Base-by-base conservation (phyloP, 1,140 invertebrate genomes). In the Drosophila erecta region DNA sequence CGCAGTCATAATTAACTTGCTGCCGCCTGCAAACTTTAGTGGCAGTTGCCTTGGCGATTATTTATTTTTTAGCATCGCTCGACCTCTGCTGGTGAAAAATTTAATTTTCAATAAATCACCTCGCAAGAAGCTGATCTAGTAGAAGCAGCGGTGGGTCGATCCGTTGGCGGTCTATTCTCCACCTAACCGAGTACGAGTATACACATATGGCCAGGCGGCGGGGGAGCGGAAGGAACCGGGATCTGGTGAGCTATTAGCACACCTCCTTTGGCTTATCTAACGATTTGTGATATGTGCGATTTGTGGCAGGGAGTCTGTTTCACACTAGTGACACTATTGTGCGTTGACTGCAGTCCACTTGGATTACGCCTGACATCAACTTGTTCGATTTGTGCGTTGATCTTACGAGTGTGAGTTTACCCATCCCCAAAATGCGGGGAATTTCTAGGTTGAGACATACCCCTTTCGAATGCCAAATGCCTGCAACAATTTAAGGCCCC, bases 81-180 rank as follows among this genome's bases (percentile, higher is more conserved):
- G 76, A 74, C 74, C 77, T 80, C 76, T 79, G 74, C 22, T 76
- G 64, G 64, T 53, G 58, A 66, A 78, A 81, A 74, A 81, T 89
- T 90, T 86, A 85, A 90, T 90, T 90, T 86, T 81, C 81, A 79
- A 81, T 86, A 90, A 86, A 76, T 90, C 85, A 90, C 67, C 17
- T 53, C 27, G 54, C 22, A 71, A 73, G 50, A 49, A 44, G 67
- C 59, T 85, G 78, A 69, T 73, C 71, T 79, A 78, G 65, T 81
- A 65, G 64, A 76, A 84, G 81, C 81, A 79, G 75, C 81, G 55
- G 72, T 66, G 56, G 66, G 24, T 67, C 66, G 61, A 62, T 46
- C 61, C 30, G 24, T 41, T 33, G 59, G 17, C 37, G 59, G 53
- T 60, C 60, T 43, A 24, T 43, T 35, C 7, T 47, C 6, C 0